Evolutionary conservation across 2,888 invertebrate species (phyloP).

Genomic region (Hemaris fuciformis): DNA sequence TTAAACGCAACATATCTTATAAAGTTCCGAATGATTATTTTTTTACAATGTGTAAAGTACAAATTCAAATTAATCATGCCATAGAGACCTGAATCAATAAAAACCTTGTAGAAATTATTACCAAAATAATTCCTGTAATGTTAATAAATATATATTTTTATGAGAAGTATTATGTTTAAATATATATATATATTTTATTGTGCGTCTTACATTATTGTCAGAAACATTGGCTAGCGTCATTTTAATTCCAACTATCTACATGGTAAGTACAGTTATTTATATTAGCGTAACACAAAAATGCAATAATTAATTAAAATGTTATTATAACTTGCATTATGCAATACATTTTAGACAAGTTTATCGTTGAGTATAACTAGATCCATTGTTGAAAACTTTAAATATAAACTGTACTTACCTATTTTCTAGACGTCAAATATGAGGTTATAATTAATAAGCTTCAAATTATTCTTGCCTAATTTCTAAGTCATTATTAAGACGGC

Average conservation of each 20-base stretch:
- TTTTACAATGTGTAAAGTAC: not conserved
- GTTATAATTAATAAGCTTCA: constrained; percentile 13
- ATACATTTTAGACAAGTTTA: not conserved
- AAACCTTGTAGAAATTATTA: not conserved
- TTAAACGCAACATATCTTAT: not conserved
- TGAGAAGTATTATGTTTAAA: not conserved
- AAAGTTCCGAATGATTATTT: not conserved
- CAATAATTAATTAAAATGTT: constrained; percentile 2
- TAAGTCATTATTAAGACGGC: not conserved
- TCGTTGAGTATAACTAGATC: not conserved
- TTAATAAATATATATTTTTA: not conserved
- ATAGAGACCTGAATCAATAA: not conserved
- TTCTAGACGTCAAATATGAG: constrained; percentile 14
- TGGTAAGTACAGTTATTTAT: constrained; percentile 44
- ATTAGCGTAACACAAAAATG: constrained; percentile 22
- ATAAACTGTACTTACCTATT: constrained; percentile 34
- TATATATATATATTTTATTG: not conserved
- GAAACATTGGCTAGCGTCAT: constrained; percentile 37
- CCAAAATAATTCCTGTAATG: not conserved
- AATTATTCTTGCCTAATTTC: constrained; percentile 27
- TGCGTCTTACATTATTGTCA: not conserved
- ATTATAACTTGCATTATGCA: constrained; percentile 11
- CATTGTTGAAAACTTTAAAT: not conserved
- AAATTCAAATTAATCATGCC: not conserved
- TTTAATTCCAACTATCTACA: constrained; percentile 25